Conservation (phyloP, 2,113 vertebrate species). For the Pteropus alecto region DNA sequence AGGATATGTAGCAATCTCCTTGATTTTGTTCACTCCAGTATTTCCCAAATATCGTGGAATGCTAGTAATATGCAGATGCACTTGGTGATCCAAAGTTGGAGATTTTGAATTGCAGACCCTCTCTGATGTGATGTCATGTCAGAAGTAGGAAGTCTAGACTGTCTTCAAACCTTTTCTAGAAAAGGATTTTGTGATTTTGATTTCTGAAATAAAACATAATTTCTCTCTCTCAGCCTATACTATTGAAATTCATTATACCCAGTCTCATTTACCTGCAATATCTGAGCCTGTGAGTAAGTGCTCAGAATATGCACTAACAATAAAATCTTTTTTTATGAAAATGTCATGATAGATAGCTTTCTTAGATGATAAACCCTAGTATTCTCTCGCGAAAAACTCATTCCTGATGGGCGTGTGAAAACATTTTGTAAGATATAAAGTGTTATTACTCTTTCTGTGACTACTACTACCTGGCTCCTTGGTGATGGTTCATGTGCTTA, state of each 20-base stretch:
- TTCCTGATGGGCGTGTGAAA: neutral
- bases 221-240: neutral
- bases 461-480: neutral
- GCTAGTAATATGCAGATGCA: neutral
- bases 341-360: neutral
- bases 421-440: neutral
- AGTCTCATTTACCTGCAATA: neutral
- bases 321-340: neutral
- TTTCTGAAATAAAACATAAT: neutral
- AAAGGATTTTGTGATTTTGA: neutral
- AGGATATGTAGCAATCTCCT: neutral
- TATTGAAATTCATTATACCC: neutral
- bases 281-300: neutral
- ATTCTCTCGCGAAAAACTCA: neutral
- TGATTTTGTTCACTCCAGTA: neutral
- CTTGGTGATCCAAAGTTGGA: neutral
- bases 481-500: neutral
- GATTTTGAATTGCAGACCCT: neutral
- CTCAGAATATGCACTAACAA: neutral
- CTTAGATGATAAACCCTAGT: neutral
- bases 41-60: neutral
- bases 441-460: neutral
- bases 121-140: neutral
- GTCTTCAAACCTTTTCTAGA: neutral
- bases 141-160: neutral